Evolutionary conservation across 2,888 invertebrate species (phyloP).

Genomic region (Lottia scabra): DNA sequence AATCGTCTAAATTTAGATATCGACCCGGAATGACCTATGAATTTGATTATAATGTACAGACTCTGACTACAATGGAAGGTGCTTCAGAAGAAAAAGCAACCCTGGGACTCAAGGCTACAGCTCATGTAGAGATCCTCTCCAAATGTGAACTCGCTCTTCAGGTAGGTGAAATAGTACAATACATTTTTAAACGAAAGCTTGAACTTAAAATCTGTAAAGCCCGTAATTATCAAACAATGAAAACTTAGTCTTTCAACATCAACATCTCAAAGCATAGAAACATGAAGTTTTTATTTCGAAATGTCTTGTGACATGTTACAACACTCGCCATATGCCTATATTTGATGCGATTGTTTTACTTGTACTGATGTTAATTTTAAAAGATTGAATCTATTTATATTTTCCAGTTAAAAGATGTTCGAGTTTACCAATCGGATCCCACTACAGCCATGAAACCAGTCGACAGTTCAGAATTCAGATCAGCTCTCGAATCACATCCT

Average conservation of each 20-base stretch:
- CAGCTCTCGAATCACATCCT: constrained; percentile 78
- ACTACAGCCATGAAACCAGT: constrained; percentile 24
- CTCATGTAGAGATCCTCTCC: constrained; percentile 67
- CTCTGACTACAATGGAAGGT: constrained; percentile 78
- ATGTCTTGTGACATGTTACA: too few relatives aligned
- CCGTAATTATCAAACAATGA: too few relatives aligned
- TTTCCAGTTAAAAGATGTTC: constrained; percentile 62
- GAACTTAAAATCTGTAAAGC: too few relatives aligned
- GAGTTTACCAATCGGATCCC: constrained; percentile 61
- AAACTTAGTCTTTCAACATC: too few relatives aligned
- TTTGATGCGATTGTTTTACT: too few relatives aligned
- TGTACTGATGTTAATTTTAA: too few relatives aligned
- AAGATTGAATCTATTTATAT: too few relatives aligned
- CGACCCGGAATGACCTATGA: constrained; percentile 79
- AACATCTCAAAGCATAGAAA: too few relatives aligned
- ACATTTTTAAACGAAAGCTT: too few relatives aligned
- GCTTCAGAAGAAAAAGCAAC: constrained; percentile 72
- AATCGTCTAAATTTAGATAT: constrained; percentile 69
- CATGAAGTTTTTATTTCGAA: too few relatives aligned
- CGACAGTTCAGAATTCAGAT: constrained; percentile 46
- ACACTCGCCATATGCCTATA: too few relatives aligned
- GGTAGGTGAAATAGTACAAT: constrained; percentile 52
- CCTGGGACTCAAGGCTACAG: constrained; percentile 67
- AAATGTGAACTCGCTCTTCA: constrained; percentile 69
- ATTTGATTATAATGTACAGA: constrained; percentile 81